Conservation (phyloP, 2,113 vertebrate genomes). For the Hemicordylus capensis region DNA sequence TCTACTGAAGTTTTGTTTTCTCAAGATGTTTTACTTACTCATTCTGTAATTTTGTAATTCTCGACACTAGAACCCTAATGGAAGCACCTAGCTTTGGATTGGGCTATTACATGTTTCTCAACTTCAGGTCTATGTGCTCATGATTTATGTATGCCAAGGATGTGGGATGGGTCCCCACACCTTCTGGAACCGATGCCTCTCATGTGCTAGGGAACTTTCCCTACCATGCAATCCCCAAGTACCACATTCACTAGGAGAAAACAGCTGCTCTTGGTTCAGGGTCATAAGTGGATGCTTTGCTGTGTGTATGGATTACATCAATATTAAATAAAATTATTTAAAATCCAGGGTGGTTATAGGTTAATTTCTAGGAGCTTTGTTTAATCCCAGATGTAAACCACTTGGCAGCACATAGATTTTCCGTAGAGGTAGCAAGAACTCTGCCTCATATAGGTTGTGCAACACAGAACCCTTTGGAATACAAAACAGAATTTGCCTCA, state of each 20-base stretch:
- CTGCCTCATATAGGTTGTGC: no score
- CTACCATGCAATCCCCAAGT: background rate
- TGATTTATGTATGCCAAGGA: background rate
- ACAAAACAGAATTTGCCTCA: background rate
- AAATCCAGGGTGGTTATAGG: slow-evolving; percentile 16
- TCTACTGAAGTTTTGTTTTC: slow-evolving; percentile 55
- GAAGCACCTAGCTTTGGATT: slow-evolving; percentile 35
- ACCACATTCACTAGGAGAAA: background rate
- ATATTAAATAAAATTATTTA: slow-evolving; percentile 56
- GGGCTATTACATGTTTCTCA: slow-evolving; percentile 28
- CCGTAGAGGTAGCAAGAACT: background rate
- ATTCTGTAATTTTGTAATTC: slow-evolving; percentile 52
- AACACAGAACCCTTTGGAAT: background rate
- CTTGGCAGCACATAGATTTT: background rate
- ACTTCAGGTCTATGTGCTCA: background rate
- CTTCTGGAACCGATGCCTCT: background rate
- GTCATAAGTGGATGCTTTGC: slow-evolving; percentile 22
- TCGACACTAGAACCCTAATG: slow-evolving; percentile 20
- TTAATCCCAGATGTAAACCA: background rate
- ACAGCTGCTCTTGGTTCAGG: slow-evolving; percentile 12
- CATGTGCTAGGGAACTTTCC: background rate
- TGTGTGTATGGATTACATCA: slow-evolving; percentile 31
- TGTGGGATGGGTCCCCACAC: no score
- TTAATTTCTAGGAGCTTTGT: slow-evolving; percentile 31
- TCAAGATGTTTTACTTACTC: slow-evolving; percentile 14